Evolutionary conservation across 2,113 vertebrate species (phyloP).

Genomic region (Alaudala cheleensis): DNA sequence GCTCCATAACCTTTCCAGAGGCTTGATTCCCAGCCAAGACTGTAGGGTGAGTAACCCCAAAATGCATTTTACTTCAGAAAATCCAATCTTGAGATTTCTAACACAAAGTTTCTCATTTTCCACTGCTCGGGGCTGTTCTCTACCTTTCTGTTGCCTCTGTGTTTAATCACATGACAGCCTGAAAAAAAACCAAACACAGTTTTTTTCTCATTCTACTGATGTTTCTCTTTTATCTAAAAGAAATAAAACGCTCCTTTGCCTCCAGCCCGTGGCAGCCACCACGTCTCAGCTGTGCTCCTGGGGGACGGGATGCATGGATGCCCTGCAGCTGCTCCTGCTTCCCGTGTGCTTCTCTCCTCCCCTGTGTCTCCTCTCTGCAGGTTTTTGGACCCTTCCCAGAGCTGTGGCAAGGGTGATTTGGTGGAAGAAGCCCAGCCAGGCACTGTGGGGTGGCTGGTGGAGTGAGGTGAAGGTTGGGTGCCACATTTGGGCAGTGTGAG

Average conservation of each 20-base stretch:
- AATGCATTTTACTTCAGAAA: slow-evolving; percentile 16
- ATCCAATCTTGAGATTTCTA: slow-evolving; percentile 14
- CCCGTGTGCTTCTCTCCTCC: rapidly evolving
- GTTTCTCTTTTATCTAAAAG: slow-evolving; percentile 27
- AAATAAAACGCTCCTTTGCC: not conserved
- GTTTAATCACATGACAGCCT: slow-evolving; percentile 9
- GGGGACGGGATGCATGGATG: not conserved
- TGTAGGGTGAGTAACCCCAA: not conserved
- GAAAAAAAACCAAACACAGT: not conserved
- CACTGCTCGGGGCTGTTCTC: not conserved
- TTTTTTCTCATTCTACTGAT: slow-evolving; percentile 18
- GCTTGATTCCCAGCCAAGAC: not conserved
- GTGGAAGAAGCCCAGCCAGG: not conserved
- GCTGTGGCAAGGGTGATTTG: not conserved
- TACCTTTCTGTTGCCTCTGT: slow-evolving; percentile 4
- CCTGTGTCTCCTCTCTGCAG: not conserved
- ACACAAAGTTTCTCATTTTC: slow-evolving; percentile 19
- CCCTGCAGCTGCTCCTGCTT: not conserved
- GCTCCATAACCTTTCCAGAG: not conserved
- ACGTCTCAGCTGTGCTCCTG: rapidly evolving
- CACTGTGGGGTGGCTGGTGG: not conserved
- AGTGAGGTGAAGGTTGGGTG: not conserved
- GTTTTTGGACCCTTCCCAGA: not conserved
- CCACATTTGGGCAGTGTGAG: not conserved
- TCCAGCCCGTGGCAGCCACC: not conserved